Base-by-base conservation (phyloP, 2,113 vertebrate species). In the Malurus cyaneus region DNA sequence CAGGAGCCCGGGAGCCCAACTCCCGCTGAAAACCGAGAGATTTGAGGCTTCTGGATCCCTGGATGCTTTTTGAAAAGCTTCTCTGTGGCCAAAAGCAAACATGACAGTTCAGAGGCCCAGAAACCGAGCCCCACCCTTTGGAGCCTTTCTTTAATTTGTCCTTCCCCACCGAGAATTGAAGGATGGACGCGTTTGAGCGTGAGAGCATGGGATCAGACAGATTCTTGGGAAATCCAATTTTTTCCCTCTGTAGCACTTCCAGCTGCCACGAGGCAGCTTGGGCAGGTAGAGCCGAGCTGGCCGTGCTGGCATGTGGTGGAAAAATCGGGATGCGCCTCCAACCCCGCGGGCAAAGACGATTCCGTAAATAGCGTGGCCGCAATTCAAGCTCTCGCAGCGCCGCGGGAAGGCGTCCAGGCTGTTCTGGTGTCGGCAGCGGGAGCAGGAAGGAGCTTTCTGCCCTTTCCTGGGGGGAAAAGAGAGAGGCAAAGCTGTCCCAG, bases 371-470 rank as follows among this genome's bases (percentile, higher is more conserved):
- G 93, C 71, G 20, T 64, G 88, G 96, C 96, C 78, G 10, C 86
- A 82, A 89, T 95, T 94, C 95, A 93, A 89, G 89, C 90, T 94
- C 95, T 86, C 44, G 49, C 95, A 86, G 89, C 92, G 46, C 85
- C 60, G 64, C 3, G 96, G 96, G 96, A 94, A 93, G 60, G 17
- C 0, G 67, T 92, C 96, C 96, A 96, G 94, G 64, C 71, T 86
- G 34, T 94, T 73, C 93, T 96, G 93, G 94, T 96, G 94, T 92
- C 92, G 78, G 95, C 76, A 80, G 80, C 60, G 69, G 86, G 92
- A 93, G 89, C 92, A 67, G 84, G 74, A 86, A 88, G 0, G 56
- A n/a, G 21, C 60, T 94, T 91, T 89, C 41, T 86, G 81, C 32
- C 39, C 11, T 39, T 16, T 93, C 94, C 95, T 70, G 44, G n/a